Base-by-base conservation (phyloP, 1,140 invertebrate genomes). In the Macrotrachela quadricornifera region DNA sequence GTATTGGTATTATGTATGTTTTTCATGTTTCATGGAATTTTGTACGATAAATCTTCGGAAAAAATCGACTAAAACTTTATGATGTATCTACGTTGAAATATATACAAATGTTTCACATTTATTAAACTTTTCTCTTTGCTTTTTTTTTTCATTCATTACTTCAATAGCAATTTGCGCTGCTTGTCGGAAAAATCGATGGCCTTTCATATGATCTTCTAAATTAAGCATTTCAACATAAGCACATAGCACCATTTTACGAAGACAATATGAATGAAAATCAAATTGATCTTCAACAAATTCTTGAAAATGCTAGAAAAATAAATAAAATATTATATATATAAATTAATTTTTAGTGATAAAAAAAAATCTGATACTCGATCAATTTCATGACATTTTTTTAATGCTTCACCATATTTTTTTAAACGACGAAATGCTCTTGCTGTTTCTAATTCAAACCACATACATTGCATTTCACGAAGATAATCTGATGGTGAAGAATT, bases 221-320 rank as follows among this genome's bases (percentile, higher is more conserved):
- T 87, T 76, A 54, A 99, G 72, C 15, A 99, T 73, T 8, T 84
- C 81, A 4, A 97, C 83, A 70, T 99, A 99, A 1, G 90, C 85
- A 44, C 88, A 77, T 30, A 99, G 72, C 3, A 92, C 97, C 86
- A 96, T 94, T 73, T 97, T 97, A 47, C 94, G 75, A 81, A 97
- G 86, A 65, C 94, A 99, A 71, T 99, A 99, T 18, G 90, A 95
- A 71, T 99, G 92, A 69, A 99, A 99, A 74, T 99, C 94, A 71
- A 96, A 97, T 72, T 99, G 94, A 74, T 99, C 94, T 70, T 99
- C 92, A 66, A 94, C 90, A 59, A 97, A 96, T 71, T 95, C 90
- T 0, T 83, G 83, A 73, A 99, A 97, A 74, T 97, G 91, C 84
- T 91, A 72, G 1, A 73, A 70, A 68, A 30, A 37, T 54, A 42